phyloP scores from a whole-genome alignment of 1,140 invertebrate genomes.

The Ectropis grisescens region DNA sequence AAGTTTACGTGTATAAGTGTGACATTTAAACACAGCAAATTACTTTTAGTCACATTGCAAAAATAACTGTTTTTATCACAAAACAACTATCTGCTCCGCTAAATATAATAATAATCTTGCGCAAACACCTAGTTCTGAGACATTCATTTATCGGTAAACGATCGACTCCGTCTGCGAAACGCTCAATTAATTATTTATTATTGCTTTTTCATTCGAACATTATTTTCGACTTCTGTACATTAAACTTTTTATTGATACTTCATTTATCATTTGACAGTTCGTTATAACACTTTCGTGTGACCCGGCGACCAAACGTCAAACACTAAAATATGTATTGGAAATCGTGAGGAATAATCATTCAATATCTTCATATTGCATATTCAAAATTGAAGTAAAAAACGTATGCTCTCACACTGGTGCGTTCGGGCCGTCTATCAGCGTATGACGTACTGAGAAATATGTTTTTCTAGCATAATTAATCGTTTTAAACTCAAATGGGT shows the following conservation, averaged over 20 bases:
- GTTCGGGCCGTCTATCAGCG: constrained; percentile 53
- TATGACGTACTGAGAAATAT: constrained; percentile 37
- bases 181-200: no score
- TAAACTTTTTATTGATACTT: constrained; percentile 7
- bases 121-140: no score
- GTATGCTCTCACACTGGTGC: constrained; percentile 27
- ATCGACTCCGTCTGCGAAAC: no score
- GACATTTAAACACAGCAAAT: no score
- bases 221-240: no score
- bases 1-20: no score
- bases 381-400: constrained; percentile 40
- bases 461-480: constrained; percentile 1
- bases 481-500: constrained; percentile 2
- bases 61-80: no score
- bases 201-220: no score
- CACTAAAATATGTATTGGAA: constrained; percentile 20
- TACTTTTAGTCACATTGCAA: no score
- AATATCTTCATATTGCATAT: constrained; percentile 60
- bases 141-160: no score
- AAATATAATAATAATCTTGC: no score
- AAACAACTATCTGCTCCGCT: no score
- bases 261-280: constrained; percentile 19
- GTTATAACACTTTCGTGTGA: constrained; percentile 20
- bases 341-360: constrained; percentile 47
- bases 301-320: constrained; percentile 20